A percentile compares a stretch with the other conserved stretches of the same genome.
Evolutionary conservation across 1,140 invertebrate genomes (phyloP).

Genomic region (Leptopilina boulardi): DNA sequence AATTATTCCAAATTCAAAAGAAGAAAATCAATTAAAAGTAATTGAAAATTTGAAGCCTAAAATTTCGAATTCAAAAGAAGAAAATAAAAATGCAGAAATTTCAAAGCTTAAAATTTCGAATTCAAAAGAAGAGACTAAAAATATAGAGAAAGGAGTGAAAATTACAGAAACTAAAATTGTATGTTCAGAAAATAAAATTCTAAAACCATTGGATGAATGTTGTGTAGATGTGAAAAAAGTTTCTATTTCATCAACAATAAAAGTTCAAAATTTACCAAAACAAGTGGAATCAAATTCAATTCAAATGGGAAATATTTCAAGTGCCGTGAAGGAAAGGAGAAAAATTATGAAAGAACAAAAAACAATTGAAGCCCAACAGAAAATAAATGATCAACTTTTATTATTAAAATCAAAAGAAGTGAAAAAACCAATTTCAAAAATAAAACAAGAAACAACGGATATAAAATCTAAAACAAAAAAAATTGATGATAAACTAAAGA

Average conservation of each 20-base stretch:
- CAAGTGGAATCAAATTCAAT: neutral
- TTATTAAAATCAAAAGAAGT: neutral
- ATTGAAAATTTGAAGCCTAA: neutral
- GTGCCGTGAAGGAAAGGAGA: neutral
- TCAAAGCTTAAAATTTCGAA: neutral
- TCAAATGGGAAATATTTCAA: neutral
- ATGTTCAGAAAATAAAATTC: neutral
- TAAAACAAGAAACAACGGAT: neutral
- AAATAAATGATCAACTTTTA: neutral
- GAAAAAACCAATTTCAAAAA: constrained; percentile 10
- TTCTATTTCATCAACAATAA: neutral
- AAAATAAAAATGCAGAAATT: neutral
- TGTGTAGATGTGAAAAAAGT: neutral
- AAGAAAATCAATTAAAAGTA: neutral
- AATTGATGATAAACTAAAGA: neutral
- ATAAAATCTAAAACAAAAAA: constrained; percentile 16
- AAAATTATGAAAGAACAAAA: neutral
- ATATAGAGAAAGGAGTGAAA: neutral
- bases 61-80: neutral
- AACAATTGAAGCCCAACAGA: neutral
- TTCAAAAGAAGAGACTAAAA: neutral
- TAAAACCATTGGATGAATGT: neutral
- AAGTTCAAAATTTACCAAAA: neutral
- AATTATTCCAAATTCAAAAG: neutral
- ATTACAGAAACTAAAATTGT: neutral